phyloP scores from a whole-genome alignment of 2,113 vertebrate species.

The Alligator mississippiensis region DNA sequence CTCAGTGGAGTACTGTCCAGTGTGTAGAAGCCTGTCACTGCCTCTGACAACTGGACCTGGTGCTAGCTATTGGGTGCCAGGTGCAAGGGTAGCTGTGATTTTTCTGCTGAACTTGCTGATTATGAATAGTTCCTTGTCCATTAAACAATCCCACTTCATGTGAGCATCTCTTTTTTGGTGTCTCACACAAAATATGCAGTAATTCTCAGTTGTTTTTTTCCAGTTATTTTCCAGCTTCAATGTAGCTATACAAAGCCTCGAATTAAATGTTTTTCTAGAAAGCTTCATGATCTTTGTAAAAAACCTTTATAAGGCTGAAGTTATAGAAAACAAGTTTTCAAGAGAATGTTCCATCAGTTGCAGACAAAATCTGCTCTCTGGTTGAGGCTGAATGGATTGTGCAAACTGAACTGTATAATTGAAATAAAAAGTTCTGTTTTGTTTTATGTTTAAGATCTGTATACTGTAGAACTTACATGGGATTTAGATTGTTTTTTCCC shows the following conservation, averaged over 20 bases:
- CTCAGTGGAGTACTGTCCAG: background rate
- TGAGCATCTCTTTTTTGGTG: background rate
- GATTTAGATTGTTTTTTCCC: background rate
- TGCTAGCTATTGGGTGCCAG: slow-evolving; percentile 31
- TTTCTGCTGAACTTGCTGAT: slow-evolving; percentile 45
- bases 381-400: background rate
- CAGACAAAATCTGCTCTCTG: fast-evolving
- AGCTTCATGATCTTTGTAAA: background rate
- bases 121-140: slow-evolving; percentile 2
- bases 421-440: background rate
- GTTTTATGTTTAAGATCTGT: background rate
- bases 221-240: background rate
- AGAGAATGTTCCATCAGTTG: background rate
- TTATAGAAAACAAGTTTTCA: background rate
- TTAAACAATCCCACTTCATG: background rate
- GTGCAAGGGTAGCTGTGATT: slow-evolving; percentile 6
- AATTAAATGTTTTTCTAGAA: background rate
- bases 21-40: slow-evolving; percentile 26
- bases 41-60: slow-evolving; percentile 18
- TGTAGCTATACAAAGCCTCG: background rate
- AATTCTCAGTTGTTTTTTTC: background rate
- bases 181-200: fast-evolving
- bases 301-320: background rate
- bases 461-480: background rate
- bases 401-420: background rate